phyloP scores from a whole-genome alignment of 30 jellyfish, hydroid and myxozoan genomes.

The Aurelia sp. region DNA sequence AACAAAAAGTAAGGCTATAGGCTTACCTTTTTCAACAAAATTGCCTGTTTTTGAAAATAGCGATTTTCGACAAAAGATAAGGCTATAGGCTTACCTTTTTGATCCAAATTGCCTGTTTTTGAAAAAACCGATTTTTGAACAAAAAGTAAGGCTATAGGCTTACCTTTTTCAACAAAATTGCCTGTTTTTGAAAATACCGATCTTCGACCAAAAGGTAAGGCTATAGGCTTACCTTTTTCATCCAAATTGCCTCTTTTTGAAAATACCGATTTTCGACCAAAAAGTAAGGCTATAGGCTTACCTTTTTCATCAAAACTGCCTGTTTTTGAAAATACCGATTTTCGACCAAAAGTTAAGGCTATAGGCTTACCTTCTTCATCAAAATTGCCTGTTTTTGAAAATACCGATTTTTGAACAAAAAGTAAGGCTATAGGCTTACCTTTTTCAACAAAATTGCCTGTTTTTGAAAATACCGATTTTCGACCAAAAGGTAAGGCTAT shows the following conservation, averaged over 20 bases:
- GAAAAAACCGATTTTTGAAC: neutral
- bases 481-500: neutral
- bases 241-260: neutral
- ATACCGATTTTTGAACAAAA: neutral
- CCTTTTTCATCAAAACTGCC: too few species aligned
- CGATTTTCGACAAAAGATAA: neutral
- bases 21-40: neutral
- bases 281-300: too few species aligned
- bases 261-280: neutral
- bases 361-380: neutral
- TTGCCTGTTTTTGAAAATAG: neutral
- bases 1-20: neutral
- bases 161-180: neutral
- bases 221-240: neutral
- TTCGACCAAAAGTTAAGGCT: neutral
- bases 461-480: neutral
- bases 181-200: neutral
- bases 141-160: neutral
- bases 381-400: neutral
- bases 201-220: neutral
- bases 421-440: neutral
- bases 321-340: neutral
- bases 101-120: neutral
- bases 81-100: neutral
- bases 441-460: neutral